phyloP scores from a whole-genome alignment of 2,113 vertebrate species.

The Chionomys nivalis region DNA sequence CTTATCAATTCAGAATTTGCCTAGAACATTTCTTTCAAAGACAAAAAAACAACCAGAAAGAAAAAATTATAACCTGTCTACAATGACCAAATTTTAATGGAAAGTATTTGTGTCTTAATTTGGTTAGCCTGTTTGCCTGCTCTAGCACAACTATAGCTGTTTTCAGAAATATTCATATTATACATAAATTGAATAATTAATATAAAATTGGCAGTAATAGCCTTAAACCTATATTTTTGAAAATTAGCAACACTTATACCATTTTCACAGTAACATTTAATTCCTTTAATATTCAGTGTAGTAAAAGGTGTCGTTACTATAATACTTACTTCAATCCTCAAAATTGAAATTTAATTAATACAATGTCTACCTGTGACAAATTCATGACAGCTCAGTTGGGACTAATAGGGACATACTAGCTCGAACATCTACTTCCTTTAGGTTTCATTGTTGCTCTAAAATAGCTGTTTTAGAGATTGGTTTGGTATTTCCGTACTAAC shows the following conservation, averaged over 20 bases:
- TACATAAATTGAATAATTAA: slow-evolving; percentile 62
- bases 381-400: background rate
- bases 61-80: slow-evolving; percentile 15
- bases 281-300: background rate
- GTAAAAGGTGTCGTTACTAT: background rate
- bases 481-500: background rate
- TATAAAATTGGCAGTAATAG: slow-evolving; percentile 65
- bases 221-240: background rate
- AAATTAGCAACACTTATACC: background rate
- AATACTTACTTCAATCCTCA: background rate
- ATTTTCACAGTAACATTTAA: background rate
- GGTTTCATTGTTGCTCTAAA: background rate
- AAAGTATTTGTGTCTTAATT: slow-evolving; percentile 69
- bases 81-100: slow-evolving; percentile 65
- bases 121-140: slow-evolving; percentile 67
- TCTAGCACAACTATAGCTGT: slow-evolving; percentile 59
- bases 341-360: background rate
- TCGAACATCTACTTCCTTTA: background rate
- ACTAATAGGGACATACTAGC: background rate
- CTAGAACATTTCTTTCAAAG: slow-evolving; percentile 72
- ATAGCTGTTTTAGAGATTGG: background rate
- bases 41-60: slow-evolving; percentile 63
- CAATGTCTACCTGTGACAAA: background rate
- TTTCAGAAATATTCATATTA: slow-evolving; percentile 42
- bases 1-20: slow-evolving; percentile 49